phyloP scores from a whole-genome alignment of 2,113 vertebrate species.

The Gymnogyps californianus region DNA sequence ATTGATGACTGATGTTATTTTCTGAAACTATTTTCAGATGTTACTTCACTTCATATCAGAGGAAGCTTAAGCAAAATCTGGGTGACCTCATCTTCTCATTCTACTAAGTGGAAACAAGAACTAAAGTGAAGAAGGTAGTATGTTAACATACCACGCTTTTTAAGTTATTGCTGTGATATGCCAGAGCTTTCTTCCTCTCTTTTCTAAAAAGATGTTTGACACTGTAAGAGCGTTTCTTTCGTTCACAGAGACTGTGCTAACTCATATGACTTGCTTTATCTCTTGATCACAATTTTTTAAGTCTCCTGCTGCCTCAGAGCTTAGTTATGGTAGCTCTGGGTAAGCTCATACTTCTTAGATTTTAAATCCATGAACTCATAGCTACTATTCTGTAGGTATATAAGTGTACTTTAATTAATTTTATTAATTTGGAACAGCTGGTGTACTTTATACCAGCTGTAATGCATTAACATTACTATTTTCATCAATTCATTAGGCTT shows the following conservation, averaged over 20 bases:
- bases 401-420: not conserved
- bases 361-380: not conserved
- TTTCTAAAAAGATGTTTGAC: not conserved
- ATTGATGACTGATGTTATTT: not conserved
- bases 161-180: not conserved
- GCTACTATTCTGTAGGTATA: not conserved
- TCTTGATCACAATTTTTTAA: not conserved
- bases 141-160: not conserved
- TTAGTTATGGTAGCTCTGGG: not conserved
- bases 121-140: not conserved
- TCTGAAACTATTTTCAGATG: not conserved
- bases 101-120: not conserved
- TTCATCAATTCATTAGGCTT: not conserved
- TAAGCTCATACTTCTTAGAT: not conserved
- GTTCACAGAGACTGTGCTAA: not conserved
- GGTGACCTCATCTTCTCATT: not conserved
- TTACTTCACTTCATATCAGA: not conserved
- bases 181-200: not conserved
- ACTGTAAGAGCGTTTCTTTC: not conserved
- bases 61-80: not conserved
- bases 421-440: not conserved
- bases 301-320: not conserved
- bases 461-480: not conserved
- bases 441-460: not conserved
- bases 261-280: not conserved